These are phyloP conservation scores for Harpagifer antarcticus DNA, from an alignment of 2,797 vertebrate species.

Conservation along the genomic window DNA sequence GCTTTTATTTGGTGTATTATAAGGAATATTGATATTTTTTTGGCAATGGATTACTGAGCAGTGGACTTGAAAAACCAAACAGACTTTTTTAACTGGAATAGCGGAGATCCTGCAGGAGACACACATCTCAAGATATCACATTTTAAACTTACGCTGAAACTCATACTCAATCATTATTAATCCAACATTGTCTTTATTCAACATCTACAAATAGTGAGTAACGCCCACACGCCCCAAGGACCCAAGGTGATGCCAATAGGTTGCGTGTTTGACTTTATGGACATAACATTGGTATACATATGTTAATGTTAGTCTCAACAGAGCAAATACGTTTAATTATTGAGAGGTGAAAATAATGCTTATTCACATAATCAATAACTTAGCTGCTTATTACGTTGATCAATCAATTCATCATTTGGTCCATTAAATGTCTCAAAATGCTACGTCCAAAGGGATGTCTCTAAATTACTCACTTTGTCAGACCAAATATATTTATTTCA, in stretches of 20 bases:
- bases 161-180: neutral
- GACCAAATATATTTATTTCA: no score
- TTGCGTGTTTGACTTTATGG: neutral
- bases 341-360: neutral
- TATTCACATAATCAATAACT: slow-evolving; percentile 1
- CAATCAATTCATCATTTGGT: neutral
- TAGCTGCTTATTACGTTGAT: neutral
- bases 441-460: neutral
- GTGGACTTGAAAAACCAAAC: slow-evolving; percentile 8
- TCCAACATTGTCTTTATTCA: neutral
- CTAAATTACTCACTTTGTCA: neutral
- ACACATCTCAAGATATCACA: neutral
- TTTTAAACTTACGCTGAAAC: neutral
- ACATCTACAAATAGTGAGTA: neutral
- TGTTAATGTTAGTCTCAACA: neutral
- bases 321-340: neutral
- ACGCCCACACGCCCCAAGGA: neutral
- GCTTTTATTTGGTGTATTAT: slow-evolving; percentile 13
- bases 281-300: neutral
- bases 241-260: neutral
- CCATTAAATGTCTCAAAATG: neutral
- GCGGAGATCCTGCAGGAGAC: neutral
- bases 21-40: slow-evolving; percentile 6
- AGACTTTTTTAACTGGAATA: neutral
- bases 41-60: slow-evolving; percentile 3